Base-by-base conservation (phyloP, 1,140 invertebrate genomes). In the Aethina tumida region DNA sequence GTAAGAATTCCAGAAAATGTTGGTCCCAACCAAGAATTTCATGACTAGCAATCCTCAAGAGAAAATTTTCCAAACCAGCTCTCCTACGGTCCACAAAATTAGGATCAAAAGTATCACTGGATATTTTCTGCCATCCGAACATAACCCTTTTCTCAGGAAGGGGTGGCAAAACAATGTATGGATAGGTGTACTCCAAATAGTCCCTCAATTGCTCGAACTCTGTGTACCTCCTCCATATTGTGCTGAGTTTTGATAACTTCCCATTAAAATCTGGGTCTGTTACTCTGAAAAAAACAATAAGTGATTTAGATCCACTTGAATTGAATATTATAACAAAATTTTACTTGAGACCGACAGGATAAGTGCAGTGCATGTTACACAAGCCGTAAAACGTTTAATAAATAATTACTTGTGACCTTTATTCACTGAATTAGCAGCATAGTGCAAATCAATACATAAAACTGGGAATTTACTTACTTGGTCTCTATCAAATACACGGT, bases 401-500 rank as follows among this genome's bases (percentile, higher is more conserved):
- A 22, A 32, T 17, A 21, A 32, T 12, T 37, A 12, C 5, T 35
- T 14, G 10, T 39, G 18, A 19, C 14, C 19, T 9, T 8, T 31
- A 5, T 36, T 27, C 24, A 18, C 10, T 35, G 10, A 26, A 45
- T 41, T 36, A 31, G 8, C 33, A 41, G 19, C 8, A 4, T 19
- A 34, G 36, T 40, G 38, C 33, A 40, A 40, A 29, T 26, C 21
- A n/a, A 35, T 31, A 6, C 22, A 34, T 14, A 43, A 43, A 3
- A 30, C 14, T 19, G 12, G 16, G 17, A 10, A 35, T 25, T 12
- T 25, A 70, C 71, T 70, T 65, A 83, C 80, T 79, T 87, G 37
- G 82, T 77, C 70, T 88, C 84, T 52, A 88, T 77, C 52, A 87
- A 68, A 64, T 88, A 89, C 4, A 87, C 84, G 6, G 81, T 85